Percentiles rank a stretch among this genome's conserved stretches.
Conservation (phyloP, 1,140 invertebrate genomes). For the Monochamus saltuarius region DNA sequence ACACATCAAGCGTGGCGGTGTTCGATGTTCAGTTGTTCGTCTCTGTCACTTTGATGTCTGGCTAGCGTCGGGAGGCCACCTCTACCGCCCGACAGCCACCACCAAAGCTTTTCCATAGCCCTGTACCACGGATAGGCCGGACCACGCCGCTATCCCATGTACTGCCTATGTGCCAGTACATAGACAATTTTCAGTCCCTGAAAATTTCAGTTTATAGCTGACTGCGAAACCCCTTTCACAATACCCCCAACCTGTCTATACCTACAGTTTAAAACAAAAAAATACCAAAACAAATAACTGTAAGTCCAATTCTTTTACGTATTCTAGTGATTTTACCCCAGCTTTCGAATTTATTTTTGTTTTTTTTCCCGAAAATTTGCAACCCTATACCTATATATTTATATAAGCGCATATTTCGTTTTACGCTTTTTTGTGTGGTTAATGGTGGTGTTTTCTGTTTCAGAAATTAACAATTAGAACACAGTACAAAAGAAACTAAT, state of each 20-base stretch:
- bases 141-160: slow-evolving; percentile 37
- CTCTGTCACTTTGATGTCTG: slow-evolving; percentile 4
- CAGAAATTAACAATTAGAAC: slow-evolving; percentile 40
- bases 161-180: slow-evolving; percentile 36
- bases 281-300: slow-evolving; percentile 13
- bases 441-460: slow-evolving; percentile 27
- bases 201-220: slow-evolving; percentile 52
- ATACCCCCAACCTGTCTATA: slow-evolving; percentile 50
- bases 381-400: too few relatives aligned
- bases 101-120: slow-evolving; percentile 2
- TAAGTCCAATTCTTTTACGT: slow-evolving; percentile 9
- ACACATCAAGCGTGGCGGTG: slow-evolving; percentile 19
- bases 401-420: too few relatives aligned
- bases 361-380: too few relatives aligned
- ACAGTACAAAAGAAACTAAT: slow-evolving; percentile 39
- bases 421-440: too few relatives aligned
- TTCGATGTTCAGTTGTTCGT: slow-evolving; percentile 13
- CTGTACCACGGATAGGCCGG: slow-evolving; percentile 24
- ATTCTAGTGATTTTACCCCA: too few relatives aligned
- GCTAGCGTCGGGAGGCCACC: slow-evolving; percentile 24
- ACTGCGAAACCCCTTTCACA: slow-evolving; percentile 52
- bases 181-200: slow-evolving; percentile 36
- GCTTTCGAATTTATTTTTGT: too few relatives aligned
- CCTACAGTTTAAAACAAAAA: slow-evolving; percentile 47
- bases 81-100: slow-evolving; percentile 19